A percentile compares a stretch with the other conserved stretches of the same genome.
phyloP scores from a whole-genome alignment of 1,140 invertebrate genomes.

The Dendrolimus punctatus region DNA sequence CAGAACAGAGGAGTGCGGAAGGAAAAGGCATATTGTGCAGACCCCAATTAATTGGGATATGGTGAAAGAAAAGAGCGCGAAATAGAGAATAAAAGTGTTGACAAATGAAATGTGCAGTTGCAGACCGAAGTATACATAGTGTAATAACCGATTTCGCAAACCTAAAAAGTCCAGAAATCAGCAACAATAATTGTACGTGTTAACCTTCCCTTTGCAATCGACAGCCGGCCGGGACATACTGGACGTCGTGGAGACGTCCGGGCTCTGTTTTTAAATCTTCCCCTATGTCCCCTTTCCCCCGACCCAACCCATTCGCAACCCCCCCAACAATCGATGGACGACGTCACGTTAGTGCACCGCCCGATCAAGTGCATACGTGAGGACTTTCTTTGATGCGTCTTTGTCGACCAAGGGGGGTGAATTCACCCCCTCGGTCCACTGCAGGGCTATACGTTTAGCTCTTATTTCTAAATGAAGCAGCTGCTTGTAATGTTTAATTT shows the following conservation, averaged over 20 bases:
- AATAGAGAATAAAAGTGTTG: too few species aligned
- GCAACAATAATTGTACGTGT: too few species aligned
- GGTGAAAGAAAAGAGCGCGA: too few species aligned
- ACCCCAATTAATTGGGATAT: too few species aligned
- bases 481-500: too few species aligned
- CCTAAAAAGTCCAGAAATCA: too few species aligned
- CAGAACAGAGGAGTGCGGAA: too few species aligned
- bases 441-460: conserved; percentile 18
- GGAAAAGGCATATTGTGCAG: too few species aligned
- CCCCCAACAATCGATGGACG: conserved; percentile 49
- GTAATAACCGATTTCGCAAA: too few species aligned
- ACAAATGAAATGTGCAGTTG: too few species aligned
- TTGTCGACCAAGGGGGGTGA: conserved; percentile 14
- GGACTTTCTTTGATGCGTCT: conserved; percentile 54
- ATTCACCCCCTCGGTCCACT: conserved; percentile 2
- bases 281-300: conserved; percentile 10
- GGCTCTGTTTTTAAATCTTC: conserved; percentile 21
- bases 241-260: conserved; percentile 51
- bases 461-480: not conserved
- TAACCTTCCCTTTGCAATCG: conserved; percentile 44
- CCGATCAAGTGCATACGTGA: conserved; percentile 55
- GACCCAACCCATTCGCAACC: conserved; percentile 12
- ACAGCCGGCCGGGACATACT: conserved; percentile 60
- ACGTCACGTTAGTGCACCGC: conserved; percentile 43
- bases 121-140: too few species aligned